Percentiles rank a stretch among this genome's conserved stretches.
Evolutionary conservation across 2,113 vertebrate species (phyloP).

Genomic region (Nanger granti): DNA sequence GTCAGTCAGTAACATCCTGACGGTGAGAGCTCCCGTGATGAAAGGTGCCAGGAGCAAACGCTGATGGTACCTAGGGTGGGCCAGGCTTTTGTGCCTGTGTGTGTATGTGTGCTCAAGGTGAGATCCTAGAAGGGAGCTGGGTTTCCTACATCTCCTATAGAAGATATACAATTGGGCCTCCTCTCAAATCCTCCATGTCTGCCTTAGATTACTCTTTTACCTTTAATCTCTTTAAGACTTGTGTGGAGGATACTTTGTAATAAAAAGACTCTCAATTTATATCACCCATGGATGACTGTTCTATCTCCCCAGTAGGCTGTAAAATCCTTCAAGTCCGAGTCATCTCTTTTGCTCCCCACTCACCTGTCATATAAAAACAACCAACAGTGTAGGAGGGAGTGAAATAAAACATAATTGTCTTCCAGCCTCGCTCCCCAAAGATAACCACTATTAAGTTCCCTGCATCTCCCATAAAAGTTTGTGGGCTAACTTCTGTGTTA

Average conservation of each 20-base stretch:
- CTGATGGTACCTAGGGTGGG: neutral
- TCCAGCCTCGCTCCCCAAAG: neutral
- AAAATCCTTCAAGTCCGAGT: neutral
- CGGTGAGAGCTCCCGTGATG: neutral
- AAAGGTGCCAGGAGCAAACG: neutral
- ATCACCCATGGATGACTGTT: neutral
- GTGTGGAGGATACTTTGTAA: neutral
- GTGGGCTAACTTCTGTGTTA: neutral
- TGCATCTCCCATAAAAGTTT: neutral
- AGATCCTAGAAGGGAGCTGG: neutral
- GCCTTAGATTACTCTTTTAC: neutral
- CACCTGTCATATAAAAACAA: neutral
- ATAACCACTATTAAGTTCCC: conserved; percentile 8
- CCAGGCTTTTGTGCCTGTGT: neutral
- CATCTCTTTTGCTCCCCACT: neutral
- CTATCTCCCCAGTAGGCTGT: neutral
- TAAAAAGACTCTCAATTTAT: conserved; percentile 3
- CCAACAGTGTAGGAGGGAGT: neutral
- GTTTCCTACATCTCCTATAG: neutral
- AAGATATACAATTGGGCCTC: neutral
- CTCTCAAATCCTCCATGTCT: neutral
- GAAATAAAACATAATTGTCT: conserved; percentile 18
- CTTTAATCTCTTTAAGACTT: neutral
- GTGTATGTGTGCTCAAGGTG: neutral
- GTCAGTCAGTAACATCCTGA: neutral